These are phyloP conservation scores for Danionella cerebrum DNA, from an alignment of 2,113 vertebrate species.

Conservation along the genomic window DNA sequence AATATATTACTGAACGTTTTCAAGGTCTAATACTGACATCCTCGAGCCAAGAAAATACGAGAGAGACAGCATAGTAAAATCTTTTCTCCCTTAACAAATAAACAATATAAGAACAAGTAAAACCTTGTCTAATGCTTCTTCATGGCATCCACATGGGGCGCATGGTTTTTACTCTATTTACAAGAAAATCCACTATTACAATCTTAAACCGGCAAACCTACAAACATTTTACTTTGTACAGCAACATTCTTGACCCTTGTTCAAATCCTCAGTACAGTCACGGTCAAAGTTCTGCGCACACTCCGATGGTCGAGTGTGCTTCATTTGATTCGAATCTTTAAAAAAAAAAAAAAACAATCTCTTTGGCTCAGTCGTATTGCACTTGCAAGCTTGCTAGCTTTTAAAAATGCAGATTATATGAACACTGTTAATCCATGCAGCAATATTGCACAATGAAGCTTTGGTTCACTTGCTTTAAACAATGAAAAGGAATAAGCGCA, in stretches of 20 bases:
- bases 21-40: constrained; percentile 57
- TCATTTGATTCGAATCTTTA: no score
- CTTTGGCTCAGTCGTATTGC: constrained; percentile 58
- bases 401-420: constrained; percentile 14
- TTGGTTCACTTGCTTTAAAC: constrained; percentile 2
- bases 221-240: not conserved
- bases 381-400: constrained; percentile 27
- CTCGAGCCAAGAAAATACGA: constrained; percentile 30
- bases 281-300: not conserved
- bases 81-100: constrained; percentile 39
- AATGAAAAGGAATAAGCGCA: not conserved
- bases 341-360: not conserved
- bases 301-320: constrained; percentile 17
- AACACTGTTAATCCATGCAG: constrained; percentile 32
- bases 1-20: constrained; percentile 12
- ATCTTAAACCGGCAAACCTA: constrained; percentile 10
- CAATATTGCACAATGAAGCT: constrained; percentile 30
- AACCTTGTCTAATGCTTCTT: constrained; percentile 58
- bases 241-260: not conserved
- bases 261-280: not conserved
- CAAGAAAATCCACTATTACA: constrained; percentile 4
- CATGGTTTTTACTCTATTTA: constrained; percentile 24
- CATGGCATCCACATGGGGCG: constrained; percentile 22
- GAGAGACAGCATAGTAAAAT: constrained; percentile 43
- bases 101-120: constrained; percentile 63